A percentile compares a stretch with the other conserved stretches of the same genome.
Conservation (phyloP, 1,140 invertebrate species). For the Drosophila teissieri region DNA sequence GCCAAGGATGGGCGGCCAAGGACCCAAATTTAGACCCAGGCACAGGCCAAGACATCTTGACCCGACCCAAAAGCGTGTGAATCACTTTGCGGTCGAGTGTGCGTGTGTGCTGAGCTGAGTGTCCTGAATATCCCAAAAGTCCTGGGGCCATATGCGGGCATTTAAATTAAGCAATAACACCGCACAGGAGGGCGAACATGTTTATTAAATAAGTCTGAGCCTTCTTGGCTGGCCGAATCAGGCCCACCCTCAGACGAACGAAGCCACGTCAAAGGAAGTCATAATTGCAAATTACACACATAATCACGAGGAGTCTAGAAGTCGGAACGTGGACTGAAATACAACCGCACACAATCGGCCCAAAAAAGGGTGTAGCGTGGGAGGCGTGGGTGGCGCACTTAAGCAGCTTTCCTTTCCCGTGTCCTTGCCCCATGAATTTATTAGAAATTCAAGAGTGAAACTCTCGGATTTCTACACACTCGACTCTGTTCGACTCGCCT, state of each 20-base stretch:
- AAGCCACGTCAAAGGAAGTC: conserved; percentile 60
- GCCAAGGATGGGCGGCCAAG: not conserved
- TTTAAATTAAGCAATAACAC: conserved; percentile 60
- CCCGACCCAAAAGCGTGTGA: conserved; percentile 37
- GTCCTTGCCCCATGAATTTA: conserved; percentile 63
- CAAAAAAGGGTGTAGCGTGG: conserved; percentile 1
- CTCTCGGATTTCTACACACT: conserved; percentile 63
- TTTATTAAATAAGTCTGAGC: conserved; percentile 51
- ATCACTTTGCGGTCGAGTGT: conserved; percentile 55
- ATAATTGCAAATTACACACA: conserved; percentile 79
- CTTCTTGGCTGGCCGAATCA: not conserved
- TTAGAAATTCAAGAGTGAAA: conserved; percentile 80
- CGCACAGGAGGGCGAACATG: conserved; percentile 8
- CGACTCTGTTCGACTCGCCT: conserved; percentile 6
- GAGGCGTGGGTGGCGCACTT: not conserved
- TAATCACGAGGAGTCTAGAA: conserved; percentile 38
- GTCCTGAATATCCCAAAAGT: conserved; percentile 3
- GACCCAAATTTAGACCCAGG: not conserved
- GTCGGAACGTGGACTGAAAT: conserved; percentile 1
- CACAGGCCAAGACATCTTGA: conserved; percentile 26
- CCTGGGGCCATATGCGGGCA: conserved; percentile 30
- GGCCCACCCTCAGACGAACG: not conserved
- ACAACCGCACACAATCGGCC: conserved; percentile 19
- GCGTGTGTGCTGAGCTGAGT: conserved; percentile 4
- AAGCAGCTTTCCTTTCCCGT: conserved; percentile 8